Evolutionary conservation across 2,797 vertebrate species (phyloP), one percentile per base, ranked within the genome.

Genomic region (Clangula hyemalis): DNA sequence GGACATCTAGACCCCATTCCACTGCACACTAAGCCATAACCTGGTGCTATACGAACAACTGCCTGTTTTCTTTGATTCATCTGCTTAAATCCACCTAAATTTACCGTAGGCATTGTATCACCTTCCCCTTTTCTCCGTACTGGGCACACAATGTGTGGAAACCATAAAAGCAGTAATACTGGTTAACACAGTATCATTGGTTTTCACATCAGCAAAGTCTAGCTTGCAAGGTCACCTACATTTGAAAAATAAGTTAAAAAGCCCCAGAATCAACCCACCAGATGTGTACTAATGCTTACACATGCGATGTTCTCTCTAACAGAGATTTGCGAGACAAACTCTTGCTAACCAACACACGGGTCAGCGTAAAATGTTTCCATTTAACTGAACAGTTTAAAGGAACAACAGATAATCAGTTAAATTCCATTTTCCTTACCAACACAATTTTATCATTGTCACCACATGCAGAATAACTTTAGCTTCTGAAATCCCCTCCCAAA

Each of bases 401-500:
- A 85, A 65, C 16, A 68, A 32, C 22, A 65, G 51, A 57, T 2
- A 32, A 20, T 5, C 30, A 66, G 13, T 89, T 90, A 39, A 73
- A 64, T 68, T 82, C 75, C 64, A 65, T 47, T 93, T 87, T 49
- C 68, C 49, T 89, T 68, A 85, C 65, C 39, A 61, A 54, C 53
- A 60, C 8, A 51, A 49, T 65, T 38, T 25, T 43, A 71, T 15
- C 22, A 43, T 28, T 45, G 73, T 18, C 56, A 41, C 65, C 43
- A 10, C 1, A 10, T 57, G 78, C 34, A 68, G 43, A 79, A 16
- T 36, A 82, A 91, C 38, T 89, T 89, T 8, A 64, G 18, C 56
- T 78, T 70, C 85, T 88, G 36, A 89, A 94, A 91, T n/a, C 57
- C 53, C 64, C 89, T 39, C 54, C 49, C 68, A 47, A 85, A 80